phyloP scores from a whole-genome alignment of 2,888 invertebrate species.

The Dolichopus griseipennis region DNA sequence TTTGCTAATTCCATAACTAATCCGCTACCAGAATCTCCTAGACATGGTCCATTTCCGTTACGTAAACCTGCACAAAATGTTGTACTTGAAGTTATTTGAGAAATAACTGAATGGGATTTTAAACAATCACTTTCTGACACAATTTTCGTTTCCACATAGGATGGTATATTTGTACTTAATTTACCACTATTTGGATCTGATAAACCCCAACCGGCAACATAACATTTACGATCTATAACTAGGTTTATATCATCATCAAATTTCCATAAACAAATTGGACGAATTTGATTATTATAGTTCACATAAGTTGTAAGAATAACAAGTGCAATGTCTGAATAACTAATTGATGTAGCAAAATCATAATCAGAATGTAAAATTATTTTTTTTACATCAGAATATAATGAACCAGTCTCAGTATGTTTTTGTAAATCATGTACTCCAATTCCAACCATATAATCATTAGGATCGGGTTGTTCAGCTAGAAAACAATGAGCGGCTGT shows the following conservation, averaged over 20 bases:
- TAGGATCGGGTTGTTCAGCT: slow-evolving; percentile 15
- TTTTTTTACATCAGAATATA: slow-evolving; percentile 26
- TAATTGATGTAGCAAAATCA: slow-evolving; percentile 25
- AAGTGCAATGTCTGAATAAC: slow-evolving; percentile 47
- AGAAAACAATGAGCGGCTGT: slow-evolving; percentile 44
- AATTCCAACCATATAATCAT: slow-evolving; percentile 33
- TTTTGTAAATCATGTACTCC: slow-evolving; percentile 39
- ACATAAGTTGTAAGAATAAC: slow-evolving; percentile 37
- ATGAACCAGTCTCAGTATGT: slow-evolving; percentile 31
- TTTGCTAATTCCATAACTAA: slow-evolving; percentile 43
- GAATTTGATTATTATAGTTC: slow-evolving; percentile 28
- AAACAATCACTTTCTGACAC: slow-evolving; percentile 46
- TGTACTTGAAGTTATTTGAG: slow-evolving; percentile 25
- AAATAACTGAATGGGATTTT: slow-evolving; percentile 37
- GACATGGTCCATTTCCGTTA: slow-evolving; percentile 37
- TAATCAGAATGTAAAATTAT: slow-evolving; percentile 43
- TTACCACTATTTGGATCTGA: slow-evolving; percentile 28
- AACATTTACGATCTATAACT: slow-evolving; percentile 38
- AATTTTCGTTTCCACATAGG: slow-evolving; percentile 43
- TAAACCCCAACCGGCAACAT: slow-evolving; percentile 35
- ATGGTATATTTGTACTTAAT: slow-evolving; percentile 35
- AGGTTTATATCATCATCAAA: slow-evolving; percentile 27
- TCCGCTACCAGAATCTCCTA: slow-evolving; percentile 54
- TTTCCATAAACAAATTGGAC: slow-evolving; percentile 36
- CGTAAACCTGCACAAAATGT: slow-evolving; percentile 37